Conservation (phyloP, 2,113 vertebrate genomes). For the Nyctibius bracteatus region DNA sequence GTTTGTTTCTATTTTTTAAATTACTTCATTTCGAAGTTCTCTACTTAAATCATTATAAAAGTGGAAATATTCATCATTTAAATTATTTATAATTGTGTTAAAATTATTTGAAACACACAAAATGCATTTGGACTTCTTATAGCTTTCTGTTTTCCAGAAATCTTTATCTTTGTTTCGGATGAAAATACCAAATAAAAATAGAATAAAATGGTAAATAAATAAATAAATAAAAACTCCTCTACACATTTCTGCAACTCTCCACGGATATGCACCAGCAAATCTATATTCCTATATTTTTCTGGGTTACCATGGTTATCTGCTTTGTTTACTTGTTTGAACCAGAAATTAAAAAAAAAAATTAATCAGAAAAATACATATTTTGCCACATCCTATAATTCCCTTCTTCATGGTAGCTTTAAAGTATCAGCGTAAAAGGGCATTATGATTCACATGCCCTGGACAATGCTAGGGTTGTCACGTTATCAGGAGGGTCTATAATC, state of each 20-base stretch:
- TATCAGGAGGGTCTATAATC: not conserved
- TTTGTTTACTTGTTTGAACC: not conserved
- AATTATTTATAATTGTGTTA: not conserved
- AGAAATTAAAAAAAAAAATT: not conserved
- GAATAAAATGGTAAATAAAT: not conserved
- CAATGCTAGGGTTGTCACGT: not conserved
- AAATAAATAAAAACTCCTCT: not conserved
- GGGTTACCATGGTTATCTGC: conserved; percentile 1
- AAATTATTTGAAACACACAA: not conserved
- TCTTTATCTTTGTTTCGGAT: not conserved
- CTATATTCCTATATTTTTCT: not conserved
- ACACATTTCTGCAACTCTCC: not conserved
- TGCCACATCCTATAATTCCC: not conserved
- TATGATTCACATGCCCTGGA: not conserved
- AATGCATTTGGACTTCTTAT: not conserved
- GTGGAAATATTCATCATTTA: not conserved
- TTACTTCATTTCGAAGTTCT: not conserved
- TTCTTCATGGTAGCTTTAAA: not conserved
- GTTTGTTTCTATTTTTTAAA: accelerated
- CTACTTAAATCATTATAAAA: not conserved
- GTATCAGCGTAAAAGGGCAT: not conserved
- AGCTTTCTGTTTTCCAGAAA: not conserved
- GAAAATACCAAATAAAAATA: not conserved
- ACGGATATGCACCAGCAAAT: not conserved
- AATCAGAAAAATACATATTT: not conserved